Conservation (phyloP, 2,797 vertebrate species). For the Notolabrus celidotus region DNA sequence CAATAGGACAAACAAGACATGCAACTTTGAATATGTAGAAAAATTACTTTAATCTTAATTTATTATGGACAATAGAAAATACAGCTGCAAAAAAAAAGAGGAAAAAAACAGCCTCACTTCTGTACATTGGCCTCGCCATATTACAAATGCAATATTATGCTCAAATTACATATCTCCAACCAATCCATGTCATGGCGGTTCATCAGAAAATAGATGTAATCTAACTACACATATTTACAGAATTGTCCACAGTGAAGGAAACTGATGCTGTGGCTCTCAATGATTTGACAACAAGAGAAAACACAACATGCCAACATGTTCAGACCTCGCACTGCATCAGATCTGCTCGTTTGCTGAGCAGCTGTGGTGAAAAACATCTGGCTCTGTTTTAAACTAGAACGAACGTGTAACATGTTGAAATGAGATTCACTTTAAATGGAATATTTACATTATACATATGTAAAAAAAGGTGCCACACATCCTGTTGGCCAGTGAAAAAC, state of each 20-base stretch:
- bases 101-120: constrained; percentile 81
- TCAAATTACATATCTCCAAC: constrained; percentile 58
- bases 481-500: constrained; percentile 25
- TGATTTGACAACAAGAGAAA: constrained; percentile 12
- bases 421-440: constrained; percentile 28
- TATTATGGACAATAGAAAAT: constrained; percentile 92
- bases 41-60: constrained; percentile 91
- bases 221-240: constrained; percentile 81
- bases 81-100: constrained; percentile 78
- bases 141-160: constrained; percentile 73
- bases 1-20: background rate
- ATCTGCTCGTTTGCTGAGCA: background rate
- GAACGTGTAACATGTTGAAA: constrained; percentile 21
- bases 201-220: constrained; percentile 81
- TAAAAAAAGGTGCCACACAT: constrained; percentile 35
- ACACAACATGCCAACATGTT: constrained; percentile 15
- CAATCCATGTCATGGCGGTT: constrained; percentile 52
- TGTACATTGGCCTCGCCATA: constrained; percentile 85
- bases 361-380: background rate
- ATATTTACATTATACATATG: constrained; percentile 65
- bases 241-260: constrained; percentile 49
- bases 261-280: background rate
- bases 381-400: constrained; percentile 4
- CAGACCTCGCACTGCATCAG: background rate
- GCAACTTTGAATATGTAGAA: constrained; percentile 57